phyloP scores from a whole-genome alignment of 2,113 vertebrate genomes.

The Oncorhynchus mykiss region DNA sequence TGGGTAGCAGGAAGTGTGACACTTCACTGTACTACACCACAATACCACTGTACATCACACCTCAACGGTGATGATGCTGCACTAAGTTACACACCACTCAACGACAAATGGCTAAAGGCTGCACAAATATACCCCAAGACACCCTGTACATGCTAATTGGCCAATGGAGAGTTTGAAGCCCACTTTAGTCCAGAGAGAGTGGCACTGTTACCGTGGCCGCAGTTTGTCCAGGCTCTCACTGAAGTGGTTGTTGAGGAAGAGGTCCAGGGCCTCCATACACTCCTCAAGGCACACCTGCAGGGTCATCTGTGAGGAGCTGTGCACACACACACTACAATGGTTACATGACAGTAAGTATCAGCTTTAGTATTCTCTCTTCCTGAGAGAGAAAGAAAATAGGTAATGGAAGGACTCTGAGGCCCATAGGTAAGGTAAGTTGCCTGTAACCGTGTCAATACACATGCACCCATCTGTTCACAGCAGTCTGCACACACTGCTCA shows the following conservation, averaged over 20 bases:
- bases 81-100: too few species aligned
- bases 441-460: background rate
- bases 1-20: background rate
- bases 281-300: conserved; percentile 72
- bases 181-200: background rate
- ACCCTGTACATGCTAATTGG: background rate
- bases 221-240: conserved; percentile 76
- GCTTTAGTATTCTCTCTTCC: background rate
- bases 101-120: background rate
- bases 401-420: background rate
- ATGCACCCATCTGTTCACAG: background rate
- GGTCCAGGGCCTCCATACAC: conserved; percentile 80
- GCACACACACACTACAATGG: background rate
- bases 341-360: background rate
- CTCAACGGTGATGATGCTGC: too few species aligned
- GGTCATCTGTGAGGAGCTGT: conserved; percentile 60
- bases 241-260: conserved; percentile 82
- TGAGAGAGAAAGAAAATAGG: background rate
- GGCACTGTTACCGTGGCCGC: conserved; percentile 66
- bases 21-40: background rate
- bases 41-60: background rate
- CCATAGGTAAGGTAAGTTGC: background rate
- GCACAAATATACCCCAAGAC: background rate
- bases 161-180: background rate
- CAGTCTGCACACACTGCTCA: background rate